Percentiles rank a stretch among this genome's conserved stretches.
phyloP scores from a whole-genome alignment of 2,888 invertebrate species.

The Acanthococcus lagerstroemiae region DNA sequence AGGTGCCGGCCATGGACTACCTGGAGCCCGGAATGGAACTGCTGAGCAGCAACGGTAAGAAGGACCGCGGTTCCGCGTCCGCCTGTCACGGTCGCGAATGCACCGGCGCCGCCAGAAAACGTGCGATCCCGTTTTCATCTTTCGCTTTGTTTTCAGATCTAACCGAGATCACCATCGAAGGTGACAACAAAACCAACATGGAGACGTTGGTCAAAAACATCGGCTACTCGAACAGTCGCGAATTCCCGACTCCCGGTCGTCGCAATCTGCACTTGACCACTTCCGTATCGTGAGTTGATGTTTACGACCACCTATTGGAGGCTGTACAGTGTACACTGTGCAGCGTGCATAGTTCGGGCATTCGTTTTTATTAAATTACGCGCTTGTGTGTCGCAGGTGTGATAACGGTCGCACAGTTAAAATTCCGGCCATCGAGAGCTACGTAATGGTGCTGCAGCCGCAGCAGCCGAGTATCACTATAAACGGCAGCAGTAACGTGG shows the following conservation, averaged over 20 bases:
- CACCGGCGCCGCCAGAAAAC: not conserved
- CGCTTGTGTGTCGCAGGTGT: conserved; percentile 47
- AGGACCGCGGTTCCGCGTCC: not conserved
- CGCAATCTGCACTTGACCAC: conserved; percentile 75
- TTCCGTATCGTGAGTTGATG: conserved; percentile 55
- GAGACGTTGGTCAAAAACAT: conserved; percentile 76
- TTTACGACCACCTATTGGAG: no score
- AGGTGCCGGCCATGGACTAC: conserved; percentile 62
- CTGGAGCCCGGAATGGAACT: conserved; percentile 70
- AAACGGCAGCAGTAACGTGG: conserved; percentile 68
- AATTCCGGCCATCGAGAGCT: conserved; percentile 68
- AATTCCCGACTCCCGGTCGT: conserved; percentile 89
- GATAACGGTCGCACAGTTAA: conserved; percentile 62
- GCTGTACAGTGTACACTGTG: no score
- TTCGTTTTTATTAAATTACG: conserved; percentile 1
- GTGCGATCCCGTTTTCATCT: not conserved
- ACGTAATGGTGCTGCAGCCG: conserved; percentile 77
- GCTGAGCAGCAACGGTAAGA: conserved; percentile 52
- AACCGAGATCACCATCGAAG: conserved; percentile 83
- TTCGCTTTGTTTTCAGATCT: conserved; percentile 47
- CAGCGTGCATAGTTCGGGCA: no score
- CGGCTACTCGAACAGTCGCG: conserved; percentile 82
- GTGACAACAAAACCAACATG: conserved; percentile 80
- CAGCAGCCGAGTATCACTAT: conserved; percentile 75
- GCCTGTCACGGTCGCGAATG: not conserved